phyloP scores from a whole-genome alignment of 2,797 vertebrate genomes.

The Sebastes melanostomus region DNA sequence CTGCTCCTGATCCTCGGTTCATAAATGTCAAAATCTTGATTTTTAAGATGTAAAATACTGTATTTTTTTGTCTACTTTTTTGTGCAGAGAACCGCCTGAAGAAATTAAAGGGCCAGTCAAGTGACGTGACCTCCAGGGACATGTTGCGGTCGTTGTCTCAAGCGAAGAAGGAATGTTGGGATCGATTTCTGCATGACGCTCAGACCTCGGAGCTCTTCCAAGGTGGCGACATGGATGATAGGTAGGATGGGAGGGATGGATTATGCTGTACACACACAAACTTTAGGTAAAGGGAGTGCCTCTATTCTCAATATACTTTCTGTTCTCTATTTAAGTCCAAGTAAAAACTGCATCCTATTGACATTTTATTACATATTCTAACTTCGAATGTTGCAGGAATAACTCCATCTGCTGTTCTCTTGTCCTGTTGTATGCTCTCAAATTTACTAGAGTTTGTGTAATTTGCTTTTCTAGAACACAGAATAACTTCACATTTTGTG shows the following conservation, averaged over 20 bases:
- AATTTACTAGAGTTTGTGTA: background rate
- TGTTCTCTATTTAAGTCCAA: background rate
- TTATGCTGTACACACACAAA: background rate
- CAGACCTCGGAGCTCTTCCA: slow-evolving; percentile 90
- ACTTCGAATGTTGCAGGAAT: background rate
- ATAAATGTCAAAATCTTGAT: background rate
- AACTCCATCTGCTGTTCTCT: background rate
- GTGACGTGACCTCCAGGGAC: slow-evolving; percentile 95
- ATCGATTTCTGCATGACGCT: slow-evolving; percentile 93
- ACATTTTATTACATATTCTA: background rate
- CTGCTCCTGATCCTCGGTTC: background rate
- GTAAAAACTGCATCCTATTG: background rate
- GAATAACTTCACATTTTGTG: background rate
- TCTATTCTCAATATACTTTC: background rate
- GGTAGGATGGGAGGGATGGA: slow-evolving; percentile 73
- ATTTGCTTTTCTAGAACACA: background rate
- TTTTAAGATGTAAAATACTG: background rate
- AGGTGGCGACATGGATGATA: slow-evolving; percentile 89
- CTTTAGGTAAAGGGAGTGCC: background rate
- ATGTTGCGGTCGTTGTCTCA: slow-evolving; percentile 94
- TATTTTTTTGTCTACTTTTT: slow-evolving; percentile 1
- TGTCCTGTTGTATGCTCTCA: background rate
- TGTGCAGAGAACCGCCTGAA: slow-evolving; percentile 91
- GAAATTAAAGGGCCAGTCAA: slow-evolving; percentile 91
- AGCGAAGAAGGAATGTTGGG: slow-evolving; percentile 98